Evolutionary conservation across 2,888 invertebrate genomes (phyloP), one percentile per base, ranked within the genome.

Genomic region (Caenorhabditis sp.): DNA sequence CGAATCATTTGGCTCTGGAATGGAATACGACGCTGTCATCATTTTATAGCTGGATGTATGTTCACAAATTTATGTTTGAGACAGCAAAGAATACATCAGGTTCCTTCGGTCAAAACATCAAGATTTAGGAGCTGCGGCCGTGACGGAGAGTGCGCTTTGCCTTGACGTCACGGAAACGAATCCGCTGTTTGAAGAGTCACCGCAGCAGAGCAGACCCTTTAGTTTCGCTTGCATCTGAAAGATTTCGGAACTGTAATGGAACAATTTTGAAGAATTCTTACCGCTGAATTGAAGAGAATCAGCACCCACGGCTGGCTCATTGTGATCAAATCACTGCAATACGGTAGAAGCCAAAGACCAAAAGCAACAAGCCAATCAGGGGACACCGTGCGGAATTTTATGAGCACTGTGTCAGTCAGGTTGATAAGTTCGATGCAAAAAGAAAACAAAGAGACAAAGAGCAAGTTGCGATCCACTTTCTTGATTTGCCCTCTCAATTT

Each of bases 211-310:
- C 18, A 35, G 8, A 1, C 26, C 9, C 26, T 18, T 20, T 15
- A 58, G 24, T 11, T 58, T 35, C 11, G 35, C 58, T 18, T 28
- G n/a, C 58, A 58, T 58, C 58, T 58, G 58, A 32, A 58, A 58
- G 13, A 55, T 8, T 13, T 3, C 53, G 4, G 4, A 24, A 11
- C 9, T n/a, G n/a, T n/a, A n/a, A n/a, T n/a, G n/a, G n/a, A n/a
- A n/a, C n/a, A n/a, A n/a, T n/a, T n/a, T n/a, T n/a, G n/a, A 13
- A 13, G 24, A 5, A 24, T 58, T 11, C 35, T 1, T 15, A 58
- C 58, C 58, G 37, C 26, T n/a, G 65, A 67, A 65, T 58, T 56
- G 50, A 64, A 76, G 15, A 76, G 24, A 22, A 67, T 28, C 18
- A 76, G 40, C 8, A 67, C 35, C 53, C 65, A 61, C 13, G 67